These are phyloP conservation scores for Drosophila dunni DNA, from an alignment of 1,140 invertebrate genomes.

Conservation along the genomic window DNA sequence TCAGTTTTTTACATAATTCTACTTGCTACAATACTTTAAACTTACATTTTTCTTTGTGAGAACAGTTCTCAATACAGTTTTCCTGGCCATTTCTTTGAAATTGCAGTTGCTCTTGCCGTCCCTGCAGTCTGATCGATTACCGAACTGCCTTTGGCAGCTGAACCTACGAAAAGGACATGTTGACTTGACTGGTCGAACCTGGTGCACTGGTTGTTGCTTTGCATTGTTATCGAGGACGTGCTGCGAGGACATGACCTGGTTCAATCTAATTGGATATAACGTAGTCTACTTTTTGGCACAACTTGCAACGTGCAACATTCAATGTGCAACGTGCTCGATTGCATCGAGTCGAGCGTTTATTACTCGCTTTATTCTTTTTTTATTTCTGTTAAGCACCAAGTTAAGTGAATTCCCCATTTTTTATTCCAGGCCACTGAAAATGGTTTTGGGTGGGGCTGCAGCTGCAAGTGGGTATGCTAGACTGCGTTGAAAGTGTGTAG, in stretches of 20 bases:
- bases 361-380: conserved; percentile 3
- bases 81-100: no score
- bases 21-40: no score
- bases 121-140: conserved; percentile 34
- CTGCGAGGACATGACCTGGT: conserved; percentile 5
- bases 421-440: neutral
- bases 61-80: no score
- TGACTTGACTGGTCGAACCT: conserved; percentile 16
- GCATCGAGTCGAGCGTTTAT: neutral
- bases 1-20: no score
- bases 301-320: neutral
- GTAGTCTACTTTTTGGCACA: conserved; percentile 29
- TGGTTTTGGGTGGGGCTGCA: neutral
- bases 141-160: conserved; percentile 37
- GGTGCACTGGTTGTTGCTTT: conserved; percentile 2
- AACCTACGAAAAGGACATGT: neutral
- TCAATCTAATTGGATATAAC: conserved; percentile 49
- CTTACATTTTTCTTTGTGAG: no score
- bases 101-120: neutral
- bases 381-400: conserved; percentile 2
- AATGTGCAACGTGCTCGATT: conserved; percentile 1
- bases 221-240: conserved; percentile 5
- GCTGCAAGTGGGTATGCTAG: neutral
- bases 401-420: conserved; percentile 30
- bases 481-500: neutral